Evolutionary conservation across 1,140 invertebrate genomes (phyloP).

Genomic region (Colletes gigas): DNA sequence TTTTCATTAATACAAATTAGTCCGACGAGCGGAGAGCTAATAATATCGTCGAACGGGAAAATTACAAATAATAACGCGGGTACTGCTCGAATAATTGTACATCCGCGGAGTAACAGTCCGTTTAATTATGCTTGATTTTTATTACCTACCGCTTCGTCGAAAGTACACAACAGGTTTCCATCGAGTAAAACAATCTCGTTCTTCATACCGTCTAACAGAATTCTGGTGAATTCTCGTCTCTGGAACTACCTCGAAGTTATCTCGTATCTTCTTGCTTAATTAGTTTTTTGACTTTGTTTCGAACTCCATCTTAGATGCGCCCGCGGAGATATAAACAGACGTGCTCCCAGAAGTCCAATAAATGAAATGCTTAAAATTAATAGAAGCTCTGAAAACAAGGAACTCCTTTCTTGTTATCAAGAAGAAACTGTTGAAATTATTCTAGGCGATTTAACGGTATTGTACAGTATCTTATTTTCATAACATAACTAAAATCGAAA

Average conservation of each 20-base stretch:
- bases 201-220: not conserved
- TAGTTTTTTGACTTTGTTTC: slow-evolving; percentile 37
- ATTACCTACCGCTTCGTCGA: not conserved
- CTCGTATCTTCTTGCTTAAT: slow-evolving; percentile 26
- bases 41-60: not conserved
- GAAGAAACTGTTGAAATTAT: not conserved
- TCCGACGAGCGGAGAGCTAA: not conserved
- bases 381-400: not conserved
- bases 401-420: not conserved
- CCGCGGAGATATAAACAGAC: slow-evolving; percentile 13
- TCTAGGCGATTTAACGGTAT: not conserved
- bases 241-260: not conserved
- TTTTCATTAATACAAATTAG: slow-evolving; percentile 19
- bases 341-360: not conserved
- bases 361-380: slow-evolving; percentile 12
- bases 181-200: slow-evolving; percentile 27
- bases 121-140: not conserved
- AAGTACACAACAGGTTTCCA: slow-evolving; percentile 19
- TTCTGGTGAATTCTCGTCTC: slow-evolving; percentile 28
- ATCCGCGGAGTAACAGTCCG: not conserved
- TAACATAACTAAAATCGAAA: not conserved
- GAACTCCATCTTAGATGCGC: not conserved
- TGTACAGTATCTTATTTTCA: not conserved
- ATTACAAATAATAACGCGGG: not conserved
- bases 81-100: not conserved